phyloP scores from a whole-genome alignment of 2,888 invertebrate genomes.

The Andrena minutula region DNA sequence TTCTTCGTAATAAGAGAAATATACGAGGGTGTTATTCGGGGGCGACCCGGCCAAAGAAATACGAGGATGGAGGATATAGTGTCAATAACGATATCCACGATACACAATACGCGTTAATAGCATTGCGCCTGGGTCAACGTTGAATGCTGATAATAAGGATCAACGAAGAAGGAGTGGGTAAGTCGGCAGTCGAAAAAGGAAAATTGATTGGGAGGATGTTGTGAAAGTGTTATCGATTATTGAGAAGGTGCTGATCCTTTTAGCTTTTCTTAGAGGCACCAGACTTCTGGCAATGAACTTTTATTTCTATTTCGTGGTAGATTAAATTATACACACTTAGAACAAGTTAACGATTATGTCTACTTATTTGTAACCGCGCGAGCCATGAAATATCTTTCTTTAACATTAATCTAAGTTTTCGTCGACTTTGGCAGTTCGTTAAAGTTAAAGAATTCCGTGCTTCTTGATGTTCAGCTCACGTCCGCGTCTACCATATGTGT shows the following conservation, averaged over 20 bases:
- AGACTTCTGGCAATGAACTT: neutral
- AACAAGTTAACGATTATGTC: conserved; percentile 6
- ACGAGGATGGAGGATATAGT: neutral
- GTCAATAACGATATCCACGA: neutral
- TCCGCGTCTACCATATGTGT: conserved; percentile 49
- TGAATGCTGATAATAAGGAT: neutral
- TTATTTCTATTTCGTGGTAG: conserved; percentile 27
- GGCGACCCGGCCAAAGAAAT: neutral
- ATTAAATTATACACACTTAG: conserved; percentile 39
- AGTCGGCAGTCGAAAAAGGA: neutral
- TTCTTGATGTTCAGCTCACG: neutral
- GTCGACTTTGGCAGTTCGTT: conserved; percentile 53
- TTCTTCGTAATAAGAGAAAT: conserved; percentile 20
- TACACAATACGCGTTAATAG: neutral
- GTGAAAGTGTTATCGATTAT: too few species aligned
- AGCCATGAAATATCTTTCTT: neutral
- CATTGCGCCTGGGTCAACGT: conserved; percentile 16
- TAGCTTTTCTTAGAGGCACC: neutral
- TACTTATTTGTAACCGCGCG: neutral
- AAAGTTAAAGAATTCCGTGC: conserved; percentile 9
- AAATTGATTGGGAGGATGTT: neutral
- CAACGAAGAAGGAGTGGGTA: conserved; percentile 8
- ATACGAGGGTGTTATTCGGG: neutral
- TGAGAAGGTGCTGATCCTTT: too few species aligned
- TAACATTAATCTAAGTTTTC: conserved; percentile 27